phyloP scores from a whole-genome alignment of 1,140 invertebrate species.

The Grapholita molesta region DNA sequence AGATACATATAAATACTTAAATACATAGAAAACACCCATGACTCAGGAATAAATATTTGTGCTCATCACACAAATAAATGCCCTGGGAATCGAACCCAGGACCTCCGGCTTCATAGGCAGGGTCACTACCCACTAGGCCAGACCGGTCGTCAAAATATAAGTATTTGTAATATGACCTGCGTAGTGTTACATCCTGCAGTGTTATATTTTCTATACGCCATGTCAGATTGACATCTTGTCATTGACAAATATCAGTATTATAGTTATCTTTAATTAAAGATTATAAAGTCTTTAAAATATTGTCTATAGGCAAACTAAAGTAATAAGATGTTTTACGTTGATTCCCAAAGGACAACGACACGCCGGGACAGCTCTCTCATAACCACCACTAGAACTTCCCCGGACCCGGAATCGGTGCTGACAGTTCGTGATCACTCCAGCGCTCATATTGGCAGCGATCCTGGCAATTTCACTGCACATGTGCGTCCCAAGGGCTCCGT shows the following conservation, averaged over 20 bases:
- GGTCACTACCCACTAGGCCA: no score
- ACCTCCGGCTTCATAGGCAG: no score
- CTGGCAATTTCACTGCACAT: slow-evolving; percentile 23
- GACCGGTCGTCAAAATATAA: no score
- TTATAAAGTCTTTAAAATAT: neutral
- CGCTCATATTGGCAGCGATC: slow-evolving; percentile 35
- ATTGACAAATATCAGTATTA: neutral
- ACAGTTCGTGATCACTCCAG: slow-evolving; percentile 37
- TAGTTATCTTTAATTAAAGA: neutral
- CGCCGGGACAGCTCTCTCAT: slow-evolving; percentile 51
- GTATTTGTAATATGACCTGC: no score
- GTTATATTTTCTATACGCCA: neutral
- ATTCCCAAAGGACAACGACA: slow-evolving; percentile 45
- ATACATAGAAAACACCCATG: no score
- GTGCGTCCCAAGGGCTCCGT: slow-evolving; percentile 42
- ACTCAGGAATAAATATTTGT: no score
- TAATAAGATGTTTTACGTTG: slow-evolving; percentile 44
- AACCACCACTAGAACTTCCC: neutral
- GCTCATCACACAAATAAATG: no score
- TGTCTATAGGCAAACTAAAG: neutral
- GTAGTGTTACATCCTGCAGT: no score
- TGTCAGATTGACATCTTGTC: neutral
- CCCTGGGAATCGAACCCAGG: no score
- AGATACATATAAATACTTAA: no score
- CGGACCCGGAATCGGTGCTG: slow-evolving; percentile 27